Conservation (phyloP, 2,888 invertebrate genomes). For the Phania funesta region DNA sequence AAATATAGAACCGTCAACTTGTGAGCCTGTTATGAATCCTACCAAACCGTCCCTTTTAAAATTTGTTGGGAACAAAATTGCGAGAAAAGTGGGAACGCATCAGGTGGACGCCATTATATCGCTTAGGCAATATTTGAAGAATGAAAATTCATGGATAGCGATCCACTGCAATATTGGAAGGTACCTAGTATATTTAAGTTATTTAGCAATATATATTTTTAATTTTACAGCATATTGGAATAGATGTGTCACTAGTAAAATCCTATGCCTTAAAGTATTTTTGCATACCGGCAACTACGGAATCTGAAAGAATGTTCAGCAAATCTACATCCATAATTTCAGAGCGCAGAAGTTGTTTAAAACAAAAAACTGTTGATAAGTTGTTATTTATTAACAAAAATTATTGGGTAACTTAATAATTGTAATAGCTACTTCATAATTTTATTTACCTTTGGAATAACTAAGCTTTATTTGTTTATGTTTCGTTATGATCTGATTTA, state of each 20-base stretch:
- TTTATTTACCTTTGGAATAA: no score
- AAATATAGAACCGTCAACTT: slow-evolving; percentile 9
- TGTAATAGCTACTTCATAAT: no score
- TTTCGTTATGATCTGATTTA: no score
- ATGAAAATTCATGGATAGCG: slow-evolving; percentile 5
- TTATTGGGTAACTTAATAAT: no score
- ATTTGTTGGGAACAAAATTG: background rate
- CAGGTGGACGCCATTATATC: slow-evolving; percentile 21
- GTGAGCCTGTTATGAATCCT: background rate
- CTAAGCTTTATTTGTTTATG: no score
- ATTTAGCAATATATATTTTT: no score
- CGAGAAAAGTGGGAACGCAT: slow-evolving; percentile 10
- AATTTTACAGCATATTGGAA: no score
- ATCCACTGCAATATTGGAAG: slow-evolving; percentile 21
- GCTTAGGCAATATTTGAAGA: slow-evolving; percentile 24
- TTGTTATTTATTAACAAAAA: no score
- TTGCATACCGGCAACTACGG: background rate
- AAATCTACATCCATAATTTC: slow-evolving; percentile 21
- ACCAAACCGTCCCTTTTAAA: slow-evolving; percentile 2
- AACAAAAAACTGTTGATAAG: no score
- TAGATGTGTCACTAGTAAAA: no score
- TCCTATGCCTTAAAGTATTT: no score
- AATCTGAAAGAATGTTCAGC: slow-evolving; percentile 44
- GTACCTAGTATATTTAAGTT: background rate
- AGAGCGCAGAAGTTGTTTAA: no score